These are phyloP conservation scores for Acromyrmex charruanus DNA, from an alignment of 1,140 invertebrate species.

Conservation along the genomic window DNA sequence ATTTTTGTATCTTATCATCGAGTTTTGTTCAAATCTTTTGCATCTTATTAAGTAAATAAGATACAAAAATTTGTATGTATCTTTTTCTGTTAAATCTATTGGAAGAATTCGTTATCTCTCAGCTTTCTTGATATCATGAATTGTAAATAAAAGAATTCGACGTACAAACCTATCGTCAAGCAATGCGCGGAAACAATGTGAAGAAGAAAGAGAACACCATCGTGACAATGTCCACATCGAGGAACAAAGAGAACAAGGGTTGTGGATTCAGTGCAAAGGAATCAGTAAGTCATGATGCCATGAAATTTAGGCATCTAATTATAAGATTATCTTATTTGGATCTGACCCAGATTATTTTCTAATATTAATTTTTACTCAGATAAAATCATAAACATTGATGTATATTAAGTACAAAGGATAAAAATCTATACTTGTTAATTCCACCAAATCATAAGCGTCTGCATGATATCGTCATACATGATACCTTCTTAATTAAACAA, in stretches of 20 bases:
- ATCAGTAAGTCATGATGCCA: background rate
- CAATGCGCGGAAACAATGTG: constrained; percentile 83
- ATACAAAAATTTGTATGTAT: background rate
- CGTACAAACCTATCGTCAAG: constrained; percentile 76
- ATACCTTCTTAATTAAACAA: constrained; percentile 16
- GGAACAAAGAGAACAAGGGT: constrained; percentile 10
- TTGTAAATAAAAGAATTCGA: constrained; percentile 67
- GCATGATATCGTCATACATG: background rate
- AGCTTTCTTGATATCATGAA: constrained; percentile 69
- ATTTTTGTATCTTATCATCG: too few species aligned
- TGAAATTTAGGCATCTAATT: constrained; percentile 17
- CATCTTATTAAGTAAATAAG: background rate
- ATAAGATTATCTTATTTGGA: background rate
- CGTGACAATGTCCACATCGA: constrained; percentile 77
- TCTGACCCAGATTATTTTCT: background rate
- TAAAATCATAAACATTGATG: background rate
- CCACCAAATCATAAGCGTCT: background rate
- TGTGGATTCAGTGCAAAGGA: background rate
- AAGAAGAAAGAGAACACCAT: constrained; percentile 74
- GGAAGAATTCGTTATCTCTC: background rate
- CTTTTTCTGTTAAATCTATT: background rate
- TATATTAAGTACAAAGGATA: background rate
- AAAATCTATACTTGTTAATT: background rate
- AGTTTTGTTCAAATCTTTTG: background rate
- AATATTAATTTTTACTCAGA: background rate